Percentiles rank a stretch among this genome's conserved stretches.
Conservation (phyloP, 2,888 invertebrate species). For the Lasioglossum oenotherae region DNA sequence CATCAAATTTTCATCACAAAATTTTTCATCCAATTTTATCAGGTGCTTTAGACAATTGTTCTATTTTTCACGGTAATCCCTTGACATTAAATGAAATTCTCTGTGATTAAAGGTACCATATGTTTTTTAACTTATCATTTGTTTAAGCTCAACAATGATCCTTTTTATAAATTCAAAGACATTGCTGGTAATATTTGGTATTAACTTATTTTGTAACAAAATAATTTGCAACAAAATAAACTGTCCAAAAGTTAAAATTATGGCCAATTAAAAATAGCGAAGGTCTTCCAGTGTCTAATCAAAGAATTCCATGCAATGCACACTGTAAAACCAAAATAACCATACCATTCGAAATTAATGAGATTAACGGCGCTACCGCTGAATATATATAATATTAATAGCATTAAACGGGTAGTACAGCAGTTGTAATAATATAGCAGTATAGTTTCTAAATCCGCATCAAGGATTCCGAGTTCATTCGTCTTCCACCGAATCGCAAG, state of each 20-base stretch:
- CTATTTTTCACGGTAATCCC: background rate
- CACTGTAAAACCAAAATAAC: background rate
- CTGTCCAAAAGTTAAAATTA: background rate
- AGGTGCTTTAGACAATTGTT: background rate
- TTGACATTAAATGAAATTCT: background rate
- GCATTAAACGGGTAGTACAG: background rate
- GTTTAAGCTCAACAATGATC: background rate
- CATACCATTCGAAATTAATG: background rate
- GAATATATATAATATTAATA: background rate
- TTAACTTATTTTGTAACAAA: too few relatives aligned
- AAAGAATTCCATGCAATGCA: background rate
- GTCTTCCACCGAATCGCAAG: constrained; percentile 23
- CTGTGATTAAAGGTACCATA: background rate
- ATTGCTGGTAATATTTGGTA: too few relatives aligned
- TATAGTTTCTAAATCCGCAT: background rate
- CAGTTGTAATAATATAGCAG: background rate
- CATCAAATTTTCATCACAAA: background rate
- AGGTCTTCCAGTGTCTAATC: background rate
- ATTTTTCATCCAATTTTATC: background rate
- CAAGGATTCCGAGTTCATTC: constrained; percentile 1
- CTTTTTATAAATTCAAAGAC: background rate
- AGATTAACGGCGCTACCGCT: background rate
- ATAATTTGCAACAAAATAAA: background rate
- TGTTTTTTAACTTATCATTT: background rate
- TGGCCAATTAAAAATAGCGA: background rate